Conservation (phyloP, 2,113 vertebrate species). For the Sialia sialis region DNA sequence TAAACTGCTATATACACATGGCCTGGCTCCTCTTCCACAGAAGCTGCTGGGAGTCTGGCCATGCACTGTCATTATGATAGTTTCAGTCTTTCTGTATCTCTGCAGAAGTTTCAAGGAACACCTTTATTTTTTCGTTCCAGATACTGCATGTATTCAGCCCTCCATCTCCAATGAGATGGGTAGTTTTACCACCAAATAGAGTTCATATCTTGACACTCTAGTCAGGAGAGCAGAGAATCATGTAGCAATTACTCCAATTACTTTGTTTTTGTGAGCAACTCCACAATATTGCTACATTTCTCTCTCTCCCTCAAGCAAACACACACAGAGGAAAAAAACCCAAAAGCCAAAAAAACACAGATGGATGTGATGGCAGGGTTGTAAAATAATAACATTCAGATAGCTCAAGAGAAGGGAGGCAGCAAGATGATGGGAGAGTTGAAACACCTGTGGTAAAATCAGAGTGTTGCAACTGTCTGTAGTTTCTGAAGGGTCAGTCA, state of each 20-base stretch:
- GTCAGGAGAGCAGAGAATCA: neutral
- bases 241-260: neutral
- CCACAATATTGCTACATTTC: neutral
- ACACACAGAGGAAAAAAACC: accelerated
- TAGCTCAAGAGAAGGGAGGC: neutral
- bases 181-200: neutral
- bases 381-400: neutral
- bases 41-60: neutral
- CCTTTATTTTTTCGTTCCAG: neutral
- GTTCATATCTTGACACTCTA: neutral
- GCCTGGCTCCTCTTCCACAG: neutral
- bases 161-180: neutral
- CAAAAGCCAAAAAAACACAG: accelerated
- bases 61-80: neutral
- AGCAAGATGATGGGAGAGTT: neutral
- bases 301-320: neutral
- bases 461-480: neutral
- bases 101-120: neutral
- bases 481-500: neutral
- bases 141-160: neutral
- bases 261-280: neutral
- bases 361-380: neutral
- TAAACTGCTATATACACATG: slow-evolving; percentile 39
- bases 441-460: neutral
- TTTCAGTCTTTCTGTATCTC: neutral